phyloP scores from a whole-genome alignment of 2,797 vertebrate genomes.

The Spea hammondii region DNA sequence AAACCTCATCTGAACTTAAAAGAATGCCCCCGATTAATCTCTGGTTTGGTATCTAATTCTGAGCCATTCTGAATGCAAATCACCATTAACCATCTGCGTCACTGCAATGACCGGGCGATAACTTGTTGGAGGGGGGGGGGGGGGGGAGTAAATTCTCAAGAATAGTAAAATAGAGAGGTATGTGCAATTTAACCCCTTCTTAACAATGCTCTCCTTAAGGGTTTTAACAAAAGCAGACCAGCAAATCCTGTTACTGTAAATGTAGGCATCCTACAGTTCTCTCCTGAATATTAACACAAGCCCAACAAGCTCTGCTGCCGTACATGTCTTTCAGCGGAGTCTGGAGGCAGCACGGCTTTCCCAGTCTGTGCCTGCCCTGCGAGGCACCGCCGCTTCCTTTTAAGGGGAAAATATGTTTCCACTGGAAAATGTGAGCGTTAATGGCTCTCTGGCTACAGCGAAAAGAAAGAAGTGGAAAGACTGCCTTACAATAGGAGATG shows the following conservation, averaged over 20 bases:
- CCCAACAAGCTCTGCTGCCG: conserved; percentile 53
- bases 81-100: too few species aligned
- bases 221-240: not conserved
- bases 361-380: conserved; percentile 52
- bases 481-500: not conserved
- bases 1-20: too few species aligned
- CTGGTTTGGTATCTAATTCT: too few species aligned
- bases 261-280: not conserved
- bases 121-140: too few species aligned
- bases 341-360: conserved; percentile 54
- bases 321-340: conserved; percentile 59
- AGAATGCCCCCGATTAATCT: too few species aligned
- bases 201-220: too few species aligned
- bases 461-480: conserved; percentile 46
- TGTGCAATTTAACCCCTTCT: too few species aligned
- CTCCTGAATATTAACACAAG: conserved; percentile 1
- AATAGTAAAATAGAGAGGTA: too few species aligned
- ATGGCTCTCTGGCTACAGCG: conserved; percentile 46
- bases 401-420: conserved; percentile 73
- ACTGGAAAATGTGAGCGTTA: conserved; percentile 62
- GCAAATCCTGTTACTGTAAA: not conserved
- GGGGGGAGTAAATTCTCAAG: too few species aligned
- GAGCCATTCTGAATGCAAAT: too few species aligned
- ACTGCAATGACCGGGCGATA: too few species aligned
- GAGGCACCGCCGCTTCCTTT: conserved; percentile 64